Base-by-base conservation (phyloP, 2,888 invertebrate species). In the Pimpla rufipes region DNA sequence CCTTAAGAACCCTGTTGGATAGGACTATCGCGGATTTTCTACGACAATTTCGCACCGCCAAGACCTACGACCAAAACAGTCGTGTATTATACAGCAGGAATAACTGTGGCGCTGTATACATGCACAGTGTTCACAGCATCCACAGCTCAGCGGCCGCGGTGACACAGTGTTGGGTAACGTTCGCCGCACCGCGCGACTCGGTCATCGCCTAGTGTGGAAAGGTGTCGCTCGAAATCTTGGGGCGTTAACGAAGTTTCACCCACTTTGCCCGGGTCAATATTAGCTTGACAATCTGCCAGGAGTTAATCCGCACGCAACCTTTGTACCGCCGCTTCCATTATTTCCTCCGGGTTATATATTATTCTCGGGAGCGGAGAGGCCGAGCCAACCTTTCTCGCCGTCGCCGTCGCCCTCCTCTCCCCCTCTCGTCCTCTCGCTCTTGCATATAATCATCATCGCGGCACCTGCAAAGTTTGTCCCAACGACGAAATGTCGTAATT, bases 241-340 rank as follows among this genome's bases (percentile, higher is more conserved):
- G 45, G 52, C 76, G 45, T 73, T 73, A 68, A 79, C 66, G 71
- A 83, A 83, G 76, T 79, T 83, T 79, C 71, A 62, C 75, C 71
- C 79, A 83, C 76, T 79, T 83, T 71, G 66, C 50, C 47, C 47
- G 70, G 71, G 74, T 76, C 75, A 79, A 79, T 79, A 83, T 79
- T 83, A 79, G 62, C 79, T 83, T 79, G 76, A 83, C 75, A 75
- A 79, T 71, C 47, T 59, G 79, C 67, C 76, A 67, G 52, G 76
- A 76, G 71, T 79, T 83, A 77, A 83, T 83, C 40, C 52, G 52
- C 59, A 55, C 73, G 67, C 76, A 67, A 83, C 76, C 75, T 74
- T 59, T 35, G 57, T 62, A 64, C 40, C 40, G 29, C 50, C 29
- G 52, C 57, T 45, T 21, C 42, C 79, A 66, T 73, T 76, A 71